Conservation (phyloP, 2,113 vertebrate genomes). For the Corythoichthys intestinalis region DNA sequence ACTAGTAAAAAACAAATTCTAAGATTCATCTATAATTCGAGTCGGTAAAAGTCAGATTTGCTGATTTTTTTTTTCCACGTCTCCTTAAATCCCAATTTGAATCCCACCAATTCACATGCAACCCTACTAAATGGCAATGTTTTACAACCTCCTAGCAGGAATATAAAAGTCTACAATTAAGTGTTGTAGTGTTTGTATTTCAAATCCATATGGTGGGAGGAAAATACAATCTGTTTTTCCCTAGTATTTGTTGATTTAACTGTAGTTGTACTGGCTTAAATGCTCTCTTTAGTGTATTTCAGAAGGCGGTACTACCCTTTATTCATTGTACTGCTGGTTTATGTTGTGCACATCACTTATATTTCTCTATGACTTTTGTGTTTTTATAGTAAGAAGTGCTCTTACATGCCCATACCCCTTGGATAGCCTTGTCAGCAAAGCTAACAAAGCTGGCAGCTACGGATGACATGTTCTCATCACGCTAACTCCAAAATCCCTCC, state of each 20-base stretch:
- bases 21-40: too few species aligned
- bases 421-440: constrained; percentile 16
- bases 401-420: constrained; percentile 4
- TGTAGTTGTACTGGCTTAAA: background rate
- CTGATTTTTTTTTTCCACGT: too few species aligned
- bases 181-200: background rate
- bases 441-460: constrained; percentile 20
- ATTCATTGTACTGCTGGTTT: constrained; percentile 7
- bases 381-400: constrained; percentile 3
- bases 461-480: constrained; percentile 27
- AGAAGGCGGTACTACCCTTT: background rate
- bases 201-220: background rate
- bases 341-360: constrained; percentile 14
- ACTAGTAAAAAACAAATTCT: too few species aligned
- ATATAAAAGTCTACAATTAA: background rate
- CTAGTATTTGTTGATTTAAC: background rate
- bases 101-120: too few species aligned
- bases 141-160: too few species aligned
- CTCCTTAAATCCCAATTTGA: too few species aligned
- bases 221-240: background rate
- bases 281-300: background rate
- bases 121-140: too few species aligned
- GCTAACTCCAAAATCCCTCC: constrained; percentile 12
- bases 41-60: too few species aligned
- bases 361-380: constrained; percentile 3